Base-by-base conservation (phyloP, 35 echinoderm and acorn worm genomes). In the Apostichopus californicus region DNA sequence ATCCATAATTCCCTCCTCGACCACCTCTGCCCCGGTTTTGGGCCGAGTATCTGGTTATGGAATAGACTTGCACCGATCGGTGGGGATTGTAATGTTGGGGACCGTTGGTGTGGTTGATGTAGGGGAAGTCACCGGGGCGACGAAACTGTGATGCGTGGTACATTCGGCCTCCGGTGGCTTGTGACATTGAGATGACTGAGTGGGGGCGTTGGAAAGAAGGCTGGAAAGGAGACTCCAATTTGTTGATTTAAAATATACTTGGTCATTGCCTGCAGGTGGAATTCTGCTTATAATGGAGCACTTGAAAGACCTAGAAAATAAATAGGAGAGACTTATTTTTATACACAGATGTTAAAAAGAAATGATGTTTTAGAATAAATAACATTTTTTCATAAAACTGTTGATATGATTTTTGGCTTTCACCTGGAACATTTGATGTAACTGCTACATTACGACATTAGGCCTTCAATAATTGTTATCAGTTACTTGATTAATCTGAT, bases 101-200 rank as follows among this genome's bases (percentile, higher is more conserved):
- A 73, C 86, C 64, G 54, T 79, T 79, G 9, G 71, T 34, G 53
- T 91, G 71, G 59, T 79, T 24, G 73, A 78, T 79, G 59, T 78
- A 91, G 20, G 89, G 89, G 75, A 91, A 91, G 53, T 91, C 89
- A 77, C 89, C 89, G 53, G 89, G 89, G 26, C 77, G 71, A 77
- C 89, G 89, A 79, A 91, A 91, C 68, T 91, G 89, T 79, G 89
- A 91, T 91, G 89, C 89, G n/a, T 91, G 89, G 11, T 91, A 91
- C 89, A 91, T 91, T 57, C 89, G 89, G 28, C 77, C 77, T 77
- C 89, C 89, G 28, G 89, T 52, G 56, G 89, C 26, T 68, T 91
- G 89, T 53, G 89, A 91, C 89, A 91, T 91, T 79, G 75, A 52
- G 89, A 91, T 79, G 34, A 14, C 2, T 78, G 73, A 59, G 20